These are phyloP conservation scores for Watsonalla binaria DNA, from an alignment of 2,888 invertebrate species.

Conservation along the genomic window DNA sequence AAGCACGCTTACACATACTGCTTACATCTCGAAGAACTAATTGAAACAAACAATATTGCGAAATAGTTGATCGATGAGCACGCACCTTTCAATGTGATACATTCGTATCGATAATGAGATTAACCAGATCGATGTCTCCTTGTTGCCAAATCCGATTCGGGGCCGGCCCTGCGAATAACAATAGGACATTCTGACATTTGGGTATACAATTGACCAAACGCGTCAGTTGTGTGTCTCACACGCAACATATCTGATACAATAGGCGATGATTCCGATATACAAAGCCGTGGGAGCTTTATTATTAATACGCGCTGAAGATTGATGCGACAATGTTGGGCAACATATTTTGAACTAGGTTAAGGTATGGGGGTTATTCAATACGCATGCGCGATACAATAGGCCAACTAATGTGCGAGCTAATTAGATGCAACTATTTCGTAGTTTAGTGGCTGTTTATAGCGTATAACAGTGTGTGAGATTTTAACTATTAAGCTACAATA, in stretches of 20 bases:
- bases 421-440: conserved; percentile 12
- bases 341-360: conserved; percentile 57
- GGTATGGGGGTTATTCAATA: conserved; percentile 34
- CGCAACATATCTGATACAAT: conserved; percentile 53
- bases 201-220: conserved; percentile 4
- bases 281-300: conserved; percentile 54
- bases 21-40: neutral
- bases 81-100: neutral
- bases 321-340: conserved; percentile 57
- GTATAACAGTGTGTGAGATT: neutral
- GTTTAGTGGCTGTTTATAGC: neutral
- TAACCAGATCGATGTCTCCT: neutral
- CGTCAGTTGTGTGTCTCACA: conserved; percentile 32
- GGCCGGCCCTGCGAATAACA: neutral
- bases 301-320: conserved; percentile 64
- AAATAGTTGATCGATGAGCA: neutral
- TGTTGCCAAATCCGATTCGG: neutral
- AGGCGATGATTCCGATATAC: conserved; percentile 57
- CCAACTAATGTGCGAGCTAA: conserved; percentile 30
- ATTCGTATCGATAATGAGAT: neutral
- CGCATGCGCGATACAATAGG: conserved; percentile 29
- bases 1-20: too few species aligned
- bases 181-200: neutral
- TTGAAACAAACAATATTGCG: neutral
- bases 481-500: neutral